Base-by-base conservation (phyloP, 2,888 invertebrate species). In the Mesorhabditis sp. region DNA sequence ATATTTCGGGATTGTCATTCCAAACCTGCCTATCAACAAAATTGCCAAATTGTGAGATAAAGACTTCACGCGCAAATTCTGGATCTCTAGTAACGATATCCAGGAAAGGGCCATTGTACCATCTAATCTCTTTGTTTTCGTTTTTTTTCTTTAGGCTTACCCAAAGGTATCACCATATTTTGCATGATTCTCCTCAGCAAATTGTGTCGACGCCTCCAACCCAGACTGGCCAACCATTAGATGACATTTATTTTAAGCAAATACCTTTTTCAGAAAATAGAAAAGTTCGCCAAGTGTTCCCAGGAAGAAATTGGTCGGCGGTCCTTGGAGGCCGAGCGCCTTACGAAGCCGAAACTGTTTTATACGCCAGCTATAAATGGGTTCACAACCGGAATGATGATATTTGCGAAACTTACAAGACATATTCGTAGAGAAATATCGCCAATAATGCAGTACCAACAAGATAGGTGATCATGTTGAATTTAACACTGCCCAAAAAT, bases 31-130 rank as follows among this genome's bases (percentile, higher is more conserved):
- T 50, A 10, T 66, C 69, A 28, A 66, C 66, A 43, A 69, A 69
- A 44, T 66, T 66, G 43, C 62, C 65, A n/a, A 69, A 69, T 65
- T 69, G 69, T 42, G 50, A 65, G 10, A 69, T 66, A 66, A 69
- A 69, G 5, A 69, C 65, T 62, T 69, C 69, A 28, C 66, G 65
- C 45, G 62, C 66, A n/a, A 69, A 64, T 42, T 69, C 66, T 6
- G 65, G 66, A 43, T 69, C 69, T 28, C 58, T 65, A 2, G 58
- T 65, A 13, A 69, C 66, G 4, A 69, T 66, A 5, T 66, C 65
- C 15, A 69, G 62, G 5, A 64, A 62, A 7, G 69, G 66, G 2
- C 69, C 69, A 62, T 64, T 64, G 62, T 69, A 69, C 43, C 63
- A 69, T 41, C 69, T 69, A 45, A 28, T 28, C 28, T 28, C 1